phyloP scores from a whole-genome alignment of 2,113 vertebrate species.

The Lontra canadensis region DNA sequence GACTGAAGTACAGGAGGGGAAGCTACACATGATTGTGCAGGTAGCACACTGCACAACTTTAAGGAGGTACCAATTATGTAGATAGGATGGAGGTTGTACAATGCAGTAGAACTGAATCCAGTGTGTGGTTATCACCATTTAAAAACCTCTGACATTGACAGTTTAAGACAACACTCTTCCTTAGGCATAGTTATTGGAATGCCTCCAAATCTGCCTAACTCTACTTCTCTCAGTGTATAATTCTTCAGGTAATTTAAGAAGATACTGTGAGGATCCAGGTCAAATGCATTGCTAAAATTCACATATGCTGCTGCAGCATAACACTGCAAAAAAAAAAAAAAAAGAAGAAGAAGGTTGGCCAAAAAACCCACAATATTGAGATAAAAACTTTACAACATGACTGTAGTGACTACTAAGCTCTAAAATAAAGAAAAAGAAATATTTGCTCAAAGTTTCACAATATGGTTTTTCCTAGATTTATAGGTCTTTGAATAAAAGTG shows the following conservation, averaged over 20 bases:
- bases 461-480: constrained; percentile 1
- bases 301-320: not conserved
- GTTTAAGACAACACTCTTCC: not conserved
- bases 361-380: not conserved
- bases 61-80: not conserved
- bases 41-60: not conserved
- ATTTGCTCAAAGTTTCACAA: not conserved
- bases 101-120: not conserved
- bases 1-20: not conserved
- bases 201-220: not conserved
- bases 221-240: not conserved
- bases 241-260: not conserved
- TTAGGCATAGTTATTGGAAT: not conserved
- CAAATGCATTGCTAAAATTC: constrained; percentile 12
- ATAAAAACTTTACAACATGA: not conserved
- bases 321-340: not conserved
- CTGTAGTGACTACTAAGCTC: not conserved
- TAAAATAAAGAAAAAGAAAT: constrained; percentile 52
- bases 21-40: not conserved
- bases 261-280: not conserved
- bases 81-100: not conserved
- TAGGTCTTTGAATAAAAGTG: constrained; percentile 54
- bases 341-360: not conserved
- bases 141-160: not conserved
- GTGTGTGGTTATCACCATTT: not conserved